A percentile compares a stretch with the other conserved stretches of the same genome.
These are phyloP conservation scores for Oreochromis spilurus DNA, from an alignment of 2,113 vertebrate genomes.

Conservation along the genomic window DNA sequence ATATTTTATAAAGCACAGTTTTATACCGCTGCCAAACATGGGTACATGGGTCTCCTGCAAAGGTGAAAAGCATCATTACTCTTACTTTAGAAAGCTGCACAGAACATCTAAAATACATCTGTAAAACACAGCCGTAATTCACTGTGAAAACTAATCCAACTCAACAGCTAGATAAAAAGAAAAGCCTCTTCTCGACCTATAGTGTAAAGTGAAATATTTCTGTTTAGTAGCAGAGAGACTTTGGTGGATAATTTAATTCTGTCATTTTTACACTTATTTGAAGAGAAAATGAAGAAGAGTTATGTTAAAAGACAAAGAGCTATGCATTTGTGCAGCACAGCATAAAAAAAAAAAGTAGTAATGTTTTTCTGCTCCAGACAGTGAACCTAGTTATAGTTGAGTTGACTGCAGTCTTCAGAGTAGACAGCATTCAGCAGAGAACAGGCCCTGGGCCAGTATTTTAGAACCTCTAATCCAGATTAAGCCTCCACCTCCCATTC, in stretches of 20 bases:
- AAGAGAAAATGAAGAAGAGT: slow-evolving; percentile 30
- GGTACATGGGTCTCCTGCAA: slow-evolving; percentile 38
- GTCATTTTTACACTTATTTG: slow-evolving; percentile 46
- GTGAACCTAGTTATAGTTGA: slow-evolving; percentile 36
- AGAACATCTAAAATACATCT: slow-evolving; percentile 47
- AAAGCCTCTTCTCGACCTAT: not conserved
- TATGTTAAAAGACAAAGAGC: slow-evolving; percentile 40
- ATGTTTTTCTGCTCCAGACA: slow-evolving; percentile 34
- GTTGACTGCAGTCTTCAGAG: slow-evolving; percentile 40
- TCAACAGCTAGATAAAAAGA: slow-evolving; percentile 9
- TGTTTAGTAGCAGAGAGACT: not conserved
- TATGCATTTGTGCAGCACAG: slow-evolving; percentile 7
- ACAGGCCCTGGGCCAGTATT: slow-evolving; percentile 59
- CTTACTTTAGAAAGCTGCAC: slow-evolving; percentile 18
- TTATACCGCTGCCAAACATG: slow-evolving; percentile 13
- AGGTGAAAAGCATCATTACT: slow-evolving; percentile 57
- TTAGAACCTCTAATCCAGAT: slow-evolving; percentile 68
- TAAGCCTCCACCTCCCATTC: slow-evolving; percentile 46
- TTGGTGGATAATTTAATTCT: not conserved
- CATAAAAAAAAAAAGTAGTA: not conserved
- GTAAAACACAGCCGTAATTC: slow-evolving; percentile 35
- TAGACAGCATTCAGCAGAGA: slow-evolving; percentile 34
- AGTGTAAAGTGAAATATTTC: slow-evolving; percentile 26
- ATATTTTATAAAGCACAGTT: not conserved
- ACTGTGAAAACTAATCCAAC: slow-evolving; percentile 38